phyloP scores from a whole-genome alignment of 2,888 invertebrate genomes.

The Allolobophora icterica region DNA sequence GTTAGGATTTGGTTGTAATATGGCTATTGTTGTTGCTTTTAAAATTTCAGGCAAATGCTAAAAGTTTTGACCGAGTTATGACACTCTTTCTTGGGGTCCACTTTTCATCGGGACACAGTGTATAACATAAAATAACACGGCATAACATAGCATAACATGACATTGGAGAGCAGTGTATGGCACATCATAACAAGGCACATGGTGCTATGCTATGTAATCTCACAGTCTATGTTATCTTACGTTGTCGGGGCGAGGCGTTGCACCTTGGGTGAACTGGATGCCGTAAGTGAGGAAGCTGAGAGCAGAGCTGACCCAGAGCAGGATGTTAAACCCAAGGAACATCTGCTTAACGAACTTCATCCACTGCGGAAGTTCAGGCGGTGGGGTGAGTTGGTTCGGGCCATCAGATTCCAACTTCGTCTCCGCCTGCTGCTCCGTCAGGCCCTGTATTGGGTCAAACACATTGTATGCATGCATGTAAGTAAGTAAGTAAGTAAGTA shows the following conservation, averaged over 20 bases:
- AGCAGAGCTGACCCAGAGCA: slow-evolving; percentile 3
- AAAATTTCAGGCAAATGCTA: too few species aligned
- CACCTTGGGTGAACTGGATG: not conserved
- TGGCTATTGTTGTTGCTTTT: too few species aligned
- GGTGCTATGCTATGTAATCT: too few species aligned
- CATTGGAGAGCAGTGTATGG: too few species aligned
- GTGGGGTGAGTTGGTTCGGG: not conserved
- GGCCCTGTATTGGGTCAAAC: not conserved
- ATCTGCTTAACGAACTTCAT: slow-evolving; percentile 1
- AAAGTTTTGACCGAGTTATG: too few species aligned
- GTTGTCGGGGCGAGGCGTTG: not conserved
- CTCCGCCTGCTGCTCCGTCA: not conserved
- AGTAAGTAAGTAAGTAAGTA: too few species aligned
- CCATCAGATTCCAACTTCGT: not conserved
- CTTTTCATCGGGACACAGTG: too few species aligned
- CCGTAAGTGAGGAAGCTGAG: slow-evolving; percentile 26
- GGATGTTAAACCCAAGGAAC: slow-evolving; percentile 18
- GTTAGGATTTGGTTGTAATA: too few species aligned
- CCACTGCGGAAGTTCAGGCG: not conserved
- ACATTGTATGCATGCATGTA: not conserved
- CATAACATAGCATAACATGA: too few species aligned
- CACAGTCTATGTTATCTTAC: not conserved
- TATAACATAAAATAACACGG: too few species aligned
- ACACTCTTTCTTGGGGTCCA: too few species aligned
- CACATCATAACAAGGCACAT: too few species aligned